Evolutionary conservation across 2,113 vertebrate species (phyloP).

Genomic region (Tachysurus fulvidraco): DNA sequence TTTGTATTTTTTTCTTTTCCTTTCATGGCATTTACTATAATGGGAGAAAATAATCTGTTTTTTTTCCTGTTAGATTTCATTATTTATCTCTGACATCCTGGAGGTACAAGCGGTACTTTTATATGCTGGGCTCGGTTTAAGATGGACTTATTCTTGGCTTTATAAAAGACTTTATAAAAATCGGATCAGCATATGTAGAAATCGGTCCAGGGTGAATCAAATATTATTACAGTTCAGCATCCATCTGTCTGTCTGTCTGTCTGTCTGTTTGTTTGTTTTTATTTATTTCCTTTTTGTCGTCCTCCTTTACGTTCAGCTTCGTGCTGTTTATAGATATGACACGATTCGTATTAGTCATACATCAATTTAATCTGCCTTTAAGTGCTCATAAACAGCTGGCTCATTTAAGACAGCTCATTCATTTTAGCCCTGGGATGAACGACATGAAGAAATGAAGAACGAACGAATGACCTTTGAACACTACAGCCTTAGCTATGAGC

Average conservation of each 20-base stretch:
- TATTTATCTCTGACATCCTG: background rate
- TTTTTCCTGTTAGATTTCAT: background rate
- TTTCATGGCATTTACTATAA: background rate
- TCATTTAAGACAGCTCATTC: background rate
- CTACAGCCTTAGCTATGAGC: background rate
- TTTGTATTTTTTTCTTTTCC: background rate
- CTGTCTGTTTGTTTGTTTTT: no score
- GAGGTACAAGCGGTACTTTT: background rate
- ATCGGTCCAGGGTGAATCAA: no score
- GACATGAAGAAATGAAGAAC: background rate
- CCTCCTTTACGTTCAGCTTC: background rate
- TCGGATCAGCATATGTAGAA: background rate
- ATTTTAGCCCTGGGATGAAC: background rate
- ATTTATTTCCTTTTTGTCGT: no score
- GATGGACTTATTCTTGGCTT: background rate
- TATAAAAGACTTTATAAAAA: background rate
- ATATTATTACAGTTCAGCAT: background rate
- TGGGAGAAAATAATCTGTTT: background rate
- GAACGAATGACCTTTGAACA: no score
- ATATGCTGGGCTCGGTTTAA: background rate
- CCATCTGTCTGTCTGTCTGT: no score
- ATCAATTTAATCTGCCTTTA: background rate
- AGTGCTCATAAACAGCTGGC: background rate
- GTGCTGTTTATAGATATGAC: background rate
- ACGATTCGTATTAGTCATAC: background rate